Conservation (phyloP, 2,797 vertebrate genomes). For the Poecilia velifera region DNA sequence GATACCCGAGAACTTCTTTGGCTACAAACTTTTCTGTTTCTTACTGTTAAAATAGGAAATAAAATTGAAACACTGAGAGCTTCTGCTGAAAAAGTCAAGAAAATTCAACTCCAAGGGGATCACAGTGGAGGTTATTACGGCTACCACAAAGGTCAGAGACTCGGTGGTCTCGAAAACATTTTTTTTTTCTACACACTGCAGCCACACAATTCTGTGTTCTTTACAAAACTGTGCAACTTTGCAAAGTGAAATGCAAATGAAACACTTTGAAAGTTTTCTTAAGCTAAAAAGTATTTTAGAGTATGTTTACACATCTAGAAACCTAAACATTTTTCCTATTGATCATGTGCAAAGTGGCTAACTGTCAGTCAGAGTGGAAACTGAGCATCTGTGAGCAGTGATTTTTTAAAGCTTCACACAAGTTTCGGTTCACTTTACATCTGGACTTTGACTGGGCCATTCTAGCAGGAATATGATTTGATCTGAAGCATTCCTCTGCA, state of each 20-base stretch:
- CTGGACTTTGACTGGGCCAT: background rate
- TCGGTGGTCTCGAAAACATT: conserved; percentile 4
- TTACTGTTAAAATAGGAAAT: background rate
- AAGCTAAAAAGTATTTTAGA: conserved; percentile 16
- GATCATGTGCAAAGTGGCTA: background rate
- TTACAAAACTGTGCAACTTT: background rate
- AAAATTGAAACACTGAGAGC: background rate
- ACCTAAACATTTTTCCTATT: background rate
- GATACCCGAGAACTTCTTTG: background rate
- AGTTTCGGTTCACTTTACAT: background rate
- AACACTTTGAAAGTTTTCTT: background rate
- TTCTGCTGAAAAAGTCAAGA: background rate
- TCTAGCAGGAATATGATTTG: background rate
- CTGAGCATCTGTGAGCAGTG: background rate
- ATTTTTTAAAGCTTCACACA: background rate
- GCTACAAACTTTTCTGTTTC: background rate
- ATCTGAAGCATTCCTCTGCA: background rate
- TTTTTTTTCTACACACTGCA: background rate
- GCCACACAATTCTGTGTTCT: background rate
- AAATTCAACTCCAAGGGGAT: conserved; percentile 3
- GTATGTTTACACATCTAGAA: background rate
- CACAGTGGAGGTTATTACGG: background rate
- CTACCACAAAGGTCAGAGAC: conserved; percentile 19
- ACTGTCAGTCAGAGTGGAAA: background rate
- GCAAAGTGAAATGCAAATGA: background rate